phyloP scores from a whole-genome alignment of 2,797 vertebrate species.

The Semotilus atromaculatus region DNA sequence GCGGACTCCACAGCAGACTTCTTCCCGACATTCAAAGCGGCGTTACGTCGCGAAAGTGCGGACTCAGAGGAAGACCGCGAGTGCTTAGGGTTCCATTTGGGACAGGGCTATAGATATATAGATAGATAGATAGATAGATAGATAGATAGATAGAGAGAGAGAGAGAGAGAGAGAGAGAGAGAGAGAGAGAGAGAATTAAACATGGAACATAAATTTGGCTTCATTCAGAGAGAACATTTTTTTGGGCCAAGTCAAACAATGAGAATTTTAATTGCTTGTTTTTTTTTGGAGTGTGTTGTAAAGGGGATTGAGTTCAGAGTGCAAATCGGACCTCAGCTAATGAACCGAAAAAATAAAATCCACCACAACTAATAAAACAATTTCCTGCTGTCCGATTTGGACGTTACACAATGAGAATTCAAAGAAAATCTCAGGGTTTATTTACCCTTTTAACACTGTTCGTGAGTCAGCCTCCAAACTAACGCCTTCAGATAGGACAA shows the following conservation, averaged over 20 bases:
- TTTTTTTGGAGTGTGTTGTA: background rate
- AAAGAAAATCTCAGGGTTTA: background rate
- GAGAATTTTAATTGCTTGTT: conserved; percentile 10
- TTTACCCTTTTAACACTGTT: background rate
- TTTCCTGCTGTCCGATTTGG: background rate
- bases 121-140: too few relatives aligned
- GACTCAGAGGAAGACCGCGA: too few relatives aligned
- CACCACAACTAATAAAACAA: background rate
- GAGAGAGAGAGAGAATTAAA: background rate
- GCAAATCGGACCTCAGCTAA: background rate
- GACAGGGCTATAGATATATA: too few relatives aligned
- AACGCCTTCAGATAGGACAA: background rate
- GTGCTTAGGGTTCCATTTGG: too few relatives aligned
- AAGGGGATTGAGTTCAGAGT: background rate
- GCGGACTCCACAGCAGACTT: too few relatives aligned
- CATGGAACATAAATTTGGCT: background rate
- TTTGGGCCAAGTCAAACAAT: background rate
- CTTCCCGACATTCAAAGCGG: too few relatives aligned
- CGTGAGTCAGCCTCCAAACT: background rate
- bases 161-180: background rate
- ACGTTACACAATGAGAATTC: background rate
- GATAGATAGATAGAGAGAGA: conserved; percentile 13
- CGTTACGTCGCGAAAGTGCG: too few relatives aligned
- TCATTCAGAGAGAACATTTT: background rate
- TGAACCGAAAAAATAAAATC: background rate